phyloP scores from a whole-genome alignment of 2,888 invertebrate species.

The Drosophila tanythrix region DNA sequence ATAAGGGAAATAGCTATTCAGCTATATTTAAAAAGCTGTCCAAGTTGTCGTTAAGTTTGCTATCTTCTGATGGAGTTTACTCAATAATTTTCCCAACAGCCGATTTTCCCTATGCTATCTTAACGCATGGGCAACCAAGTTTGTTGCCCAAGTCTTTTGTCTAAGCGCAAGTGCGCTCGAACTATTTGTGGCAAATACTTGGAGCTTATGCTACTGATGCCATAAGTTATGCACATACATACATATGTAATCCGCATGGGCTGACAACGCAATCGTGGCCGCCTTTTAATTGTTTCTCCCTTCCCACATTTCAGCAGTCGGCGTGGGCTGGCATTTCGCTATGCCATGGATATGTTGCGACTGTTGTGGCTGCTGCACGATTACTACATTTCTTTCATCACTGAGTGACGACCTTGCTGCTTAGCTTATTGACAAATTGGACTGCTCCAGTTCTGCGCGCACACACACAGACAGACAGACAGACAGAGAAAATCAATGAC shows the following conservation, averaged over 20 bases:
- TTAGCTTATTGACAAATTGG: slow-evolving; percentile 32
- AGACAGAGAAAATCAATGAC: slow-evolving; percentile 45
- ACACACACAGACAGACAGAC: not conserved
- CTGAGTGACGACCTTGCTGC: slow-evolving; percentile 61
- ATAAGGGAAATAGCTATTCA: not conserved
- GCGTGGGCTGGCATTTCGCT: slow-evolving; percentile 14
- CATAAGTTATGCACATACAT: not conserved
- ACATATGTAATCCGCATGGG: slow-evolving; percentile 20
- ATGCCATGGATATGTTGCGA: slow-evolving; percentile 14
- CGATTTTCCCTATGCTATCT: slow-evolving; percentile 11
- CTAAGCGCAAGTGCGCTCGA: slow-evolving; percentile 8
- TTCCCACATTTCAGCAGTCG: slow-evolving; percentile 36
- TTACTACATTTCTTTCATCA: slow-evolving; percentile 34
- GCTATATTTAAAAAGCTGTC: not conserved
- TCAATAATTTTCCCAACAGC: not conserved
- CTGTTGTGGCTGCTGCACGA: slow-evolving; percentile 8
- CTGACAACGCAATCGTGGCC: slow-evolving; percentile 55
- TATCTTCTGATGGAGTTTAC: not conserved
- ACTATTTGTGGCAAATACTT: slow-evolving; percentile 28
- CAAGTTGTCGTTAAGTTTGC: not conserved
- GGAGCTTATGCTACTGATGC: not conserved
- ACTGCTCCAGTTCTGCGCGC: slow-evolving; percentile 65
- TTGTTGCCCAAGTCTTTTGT: slow-evolving; percentile 74
- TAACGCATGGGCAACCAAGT: slow-evolving; percentile 58
- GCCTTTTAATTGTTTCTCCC: slow-evolving; percentile 54